These are phyloP conservation scores for Eulacestoma nigropectus DNA, from an alignment of 2,113 vertebrate genomes.

Conservation along the genomic window DNA sequence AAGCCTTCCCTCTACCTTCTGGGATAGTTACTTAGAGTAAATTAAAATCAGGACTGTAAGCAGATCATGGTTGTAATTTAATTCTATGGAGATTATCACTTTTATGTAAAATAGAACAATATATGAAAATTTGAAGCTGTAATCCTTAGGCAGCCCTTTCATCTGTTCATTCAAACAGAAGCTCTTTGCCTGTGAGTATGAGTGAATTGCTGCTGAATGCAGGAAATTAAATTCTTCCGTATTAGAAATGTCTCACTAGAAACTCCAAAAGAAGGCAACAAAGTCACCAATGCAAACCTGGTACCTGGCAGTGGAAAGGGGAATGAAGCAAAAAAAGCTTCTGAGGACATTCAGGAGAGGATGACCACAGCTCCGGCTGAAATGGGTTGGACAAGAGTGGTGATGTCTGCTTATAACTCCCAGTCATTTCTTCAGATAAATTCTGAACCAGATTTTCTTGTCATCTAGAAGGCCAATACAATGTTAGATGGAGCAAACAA, in stretches of 20 bases:
- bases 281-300: neutral
- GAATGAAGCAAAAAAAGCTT: neutral
- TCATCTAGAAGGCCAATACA: neutral
- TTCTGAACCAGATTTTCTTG: neutral
- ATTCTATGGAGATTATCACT: constrained; percentile 33
- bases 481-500: neutral
- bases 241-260: neutral
- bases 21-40: constrained; percentile 21
- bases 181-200: neutral
- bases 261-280: neutral
- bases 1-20: neutral
- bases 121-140: constrained; percentile 4
- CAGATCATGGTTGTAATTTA: constrained; percentile 38
- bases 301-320: neutral
- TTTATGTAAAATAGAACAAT: constrained; percentile 59
- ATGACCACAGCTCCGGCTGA: neutral
- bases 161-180: constrained; percentile 26
- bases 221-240: neutral
- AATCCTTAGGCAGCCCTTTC: constrained; percentile 47
- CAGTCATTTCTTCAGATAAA: neutral
- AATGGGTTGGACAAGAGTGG: neutral
- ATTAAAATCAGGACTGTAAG: constrained; percentile 43
- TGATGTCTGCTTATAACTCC: neutral
- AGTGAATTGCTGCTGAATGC: neutral
- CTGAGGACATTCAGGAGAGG: neutral